Base-by-base conservation (phyloP, 2,888 invertebrate genomes). In the Gymnoscelis rufifasciata region DNA sequence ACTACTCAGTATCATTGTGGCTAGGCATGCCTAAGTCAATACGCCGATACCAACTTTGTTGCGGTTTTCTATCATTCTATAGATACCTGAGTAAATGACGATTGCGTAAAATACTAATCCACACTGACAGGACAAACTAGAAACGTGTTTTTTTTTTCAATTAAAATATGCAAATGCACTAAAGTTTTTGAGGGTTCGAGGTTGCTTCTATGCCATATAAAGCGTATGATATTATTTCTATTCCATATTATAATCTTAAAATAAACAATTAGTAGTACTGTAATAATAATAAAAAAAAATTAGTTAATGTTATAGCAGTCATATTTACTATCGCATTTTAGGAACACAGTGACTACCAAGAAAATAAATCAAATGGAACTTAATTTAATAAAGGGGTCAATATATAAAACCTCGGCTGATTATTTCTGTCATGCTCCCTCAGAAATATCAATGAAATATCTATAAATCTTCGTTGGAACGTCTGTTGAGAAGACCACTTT, bases 391-490 rank as follows among this genome's bases (percentile, higher is more conserved):
- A 36, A 41, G 10, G 38, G 19, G 14, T 47, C 30, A 37, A 40
- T n/a, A 33, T 33, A 19, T 11, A 7, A 35, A 35, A 19, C 19
- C 19, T 19, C 19, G 5, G 41, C 37, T 29, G 8, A 28, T 37
- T 42, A 38, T 38, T 42, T 45, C 24, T 36, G 44, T 44, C 44
- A 49, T 44, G 47, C 43, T 41, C 36, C 31, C 36, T 48, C 43
- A 38, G 43, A 45, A 59, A 59, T 64, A 59, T 59, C 66, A 73
- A 81, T 78, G 68, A 76, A 77, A 74, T 59, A 57, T 69, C 71
- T 73, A 84, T 84, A 80, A 66, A 75, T 81, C 84, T 76, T 81
- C 72, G 74, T 84, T 77, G 71, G 65, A 61, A 23, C 15, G 39
- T 14, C 14, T 7, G 38, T 19, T 6, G 48, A 53, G 54, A 56